phyloP scores from a whole-genome alignment of 2,113 vertebrate species.

The Potamarius usumacintae region DNA sequence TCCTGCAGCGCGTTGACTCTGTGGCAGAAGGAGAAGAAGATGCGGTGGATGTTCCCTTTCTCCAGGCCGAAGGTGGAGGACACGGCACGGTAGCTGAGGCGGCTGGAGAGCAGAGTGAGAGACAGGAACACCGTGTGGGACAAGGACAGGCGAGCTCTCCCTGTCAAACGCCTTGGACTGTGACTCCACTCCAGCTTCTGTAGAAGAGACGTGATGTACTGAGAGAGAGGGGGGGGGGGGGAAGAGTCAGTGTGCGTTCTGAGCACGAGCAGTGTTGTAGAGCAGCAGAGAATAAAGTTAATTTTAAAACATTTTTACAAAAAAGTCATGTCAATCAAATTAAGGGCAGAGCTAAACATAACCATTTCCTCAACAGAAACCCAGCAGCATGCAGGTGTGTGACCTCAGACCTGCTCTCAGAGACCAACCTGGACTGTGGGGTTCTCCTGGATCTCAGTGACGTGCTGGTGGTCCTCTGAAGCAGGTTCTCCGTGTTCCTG shows the following conservation, averaged over 20 bases:
- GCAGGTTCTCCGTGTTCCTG: background rate
- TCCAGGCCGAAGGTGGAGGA: slow-evolving; percentile 71
- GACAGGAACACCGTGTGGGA: slow-evolving; percentile 72
- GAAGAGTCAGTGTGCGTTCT: too few relatives aligned
- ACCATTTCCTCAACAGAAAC: background rate
- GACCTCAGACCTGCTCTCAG: background rate
- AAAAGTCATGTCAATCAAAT: too few relatives aligned
- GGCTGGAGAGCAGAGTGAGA: slow-evolving; percentile 69
- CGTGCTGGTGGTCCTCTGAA: slow-evolving; percentile 7
- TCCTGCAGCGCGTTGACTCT: slow-evolving; percentile 62
- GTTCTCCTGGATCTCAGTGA: slow-evolving; percentile 37
- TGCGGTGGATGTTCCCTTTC: slow-evolving; percentile 74
- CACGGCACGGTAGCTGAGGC: slow-evolving; percentile 70
- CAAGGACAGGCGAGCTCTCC: slow-evolving; percentile 69
- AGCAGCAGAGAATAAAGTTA: background rate
- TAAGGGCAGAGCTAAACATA: too few relatives aligned
- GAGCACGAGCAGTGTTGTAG: background rate
- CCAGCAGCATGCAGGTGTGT: too few relatives aligned
- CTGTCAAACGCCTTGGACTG: slow-evolving; percentile 60
- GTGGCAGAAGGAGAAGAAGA: slow-evolving; percentile 75
- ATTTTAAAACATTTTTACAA: too few relatives aligned
- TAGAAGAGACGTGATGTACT: slow-evolving; percentile 70
- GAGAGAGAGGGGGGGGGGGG: background rate
- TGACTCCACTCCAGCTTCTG: slow-evolving; percentile 62
- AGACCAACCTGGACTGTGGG: slow-evolving; percentile 61